Conservation (phyloP, 2,888 invertebrate species). For the Blera fallax region DNA sequence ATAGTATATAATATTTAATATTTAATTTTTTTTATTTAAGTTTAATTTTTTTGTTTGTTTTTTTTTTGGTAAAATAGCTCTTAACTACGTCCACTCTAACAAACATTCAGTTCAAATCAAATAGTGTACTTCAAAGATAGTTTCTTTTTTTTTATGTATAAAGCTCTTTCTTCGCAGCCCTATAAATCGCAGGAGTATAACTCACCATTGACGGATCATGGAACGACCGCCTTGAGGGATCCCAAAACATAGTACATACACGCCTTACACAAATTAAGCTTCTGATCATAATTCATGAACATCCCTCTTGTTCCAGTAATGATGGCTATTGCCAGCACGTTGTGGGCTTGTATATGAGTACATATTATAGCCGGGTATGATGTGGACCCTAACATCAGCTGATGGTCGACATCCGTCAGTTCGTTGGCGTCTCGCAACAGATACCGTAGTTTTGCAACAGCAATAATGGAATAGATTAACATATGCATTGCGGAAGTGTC, state of each 20-base stretch:
- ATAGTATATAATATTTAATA: conserved; percentile 31
- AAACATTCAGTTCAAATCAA: conserved; percentile 54
- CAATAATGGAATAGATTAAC: conserved; percentile 90
- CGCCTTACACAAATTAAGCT: conserved; percentile 69
- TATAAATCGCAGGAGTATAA: conserved; percentile 6
- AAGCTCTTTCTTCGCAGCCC: conserved; percentile 28
- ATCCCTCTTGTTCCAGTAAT: conserved; percentile 75
- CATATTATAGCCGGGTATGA: conserved; percentile 87
- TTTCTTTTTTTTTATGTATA: conserved; percentile 1
- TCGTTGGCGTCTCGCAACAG: conserved; percentile 85
- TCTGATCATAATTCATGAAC: conserved; percentile 77
- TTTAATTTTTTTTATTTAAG: background rate
- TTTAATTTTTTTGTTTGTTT: conserved; percentile 7
- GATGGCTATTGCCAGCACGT: conserved; percentile 79
- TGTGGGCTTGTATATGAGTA: conserved; percentile 85
- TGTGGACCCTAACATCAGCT: conserved; percentile 87
- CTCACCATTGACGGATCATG: conserved; percentile 48
- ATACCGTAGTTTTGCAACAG: conserved; percentile 89
- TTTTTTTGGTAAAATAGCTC: conserved; percentile 61
- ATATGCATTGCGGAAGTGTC: conserved; percentile 88
- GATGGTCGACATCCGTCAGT: conserved; percentile 82
- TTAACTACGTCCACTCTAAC: conserved; percentile 22
- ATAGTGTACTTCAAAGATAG: background rate
- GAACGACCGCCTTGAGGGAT: background rate
- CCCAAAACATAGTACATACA: background rate